Evolutionary conservation across 2,888 invertebrate genomes (phyloP).

Genomic region (Drosophila melanosoma): DNA sequence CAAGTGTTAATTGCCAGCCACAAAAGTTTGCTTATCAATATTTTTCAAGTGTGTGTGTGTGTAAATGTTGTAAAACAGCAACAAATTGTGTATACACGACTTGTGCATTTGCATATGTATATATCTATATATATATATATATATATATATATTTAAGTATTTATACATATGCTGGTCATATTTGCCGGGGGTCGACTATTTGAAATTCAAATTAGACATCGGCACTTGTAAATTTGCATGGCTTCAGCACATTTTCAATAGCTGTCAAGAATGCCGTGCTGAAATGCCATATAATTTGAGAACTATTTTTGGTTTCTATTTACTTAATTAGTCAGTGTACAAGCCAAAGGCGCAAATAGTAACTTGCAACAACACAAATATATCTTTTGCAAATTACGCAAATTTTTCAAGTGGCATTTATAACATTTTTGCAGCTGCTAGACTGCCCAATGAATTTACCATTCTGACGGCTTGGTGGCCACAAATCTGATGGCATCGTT

Average conservation of each 20-base stretch:
- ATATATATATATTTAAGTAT: background rate
- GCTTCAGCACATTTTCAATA: constrained; percentile 57
- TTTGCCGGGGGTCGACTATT: constrained; percentile 57
- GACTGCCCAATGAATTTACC: constrained; percentile 64
- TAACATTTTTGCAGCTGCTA: constrained; percentile 50
- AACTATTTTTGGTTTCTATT: constrained; percentile 44
- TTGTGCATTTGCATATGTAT: constrained; percentile 14
- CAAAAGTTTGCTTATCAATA: constrained; percentile 73
- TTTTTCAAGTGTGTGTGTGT: constrained; percentile 16
- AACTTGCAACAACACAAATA: constrained; percentile 1
- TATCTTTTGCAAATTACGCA: constrained; percentile 48
- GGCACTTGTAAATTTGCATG: constrained; percentile 77
- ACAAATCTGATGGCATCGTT: constrained; percentile 57
- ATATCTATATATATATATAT: background rate
- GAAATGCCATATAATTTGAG: constrained; percentile 51
- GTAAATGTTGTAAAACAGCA: constrained; percentile 41
- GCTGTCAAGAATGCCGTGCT: constrained; percentile 61
- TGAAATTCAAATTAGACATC: constrained; percentile 81
- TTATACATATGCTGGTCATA: constrained; percentile 6
- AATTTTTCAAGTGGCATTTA: constrained; percentile 48
- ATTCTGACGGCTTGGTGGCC: constrained; percentile 47
- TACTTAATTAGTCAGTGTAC: constrained; percentile 66
- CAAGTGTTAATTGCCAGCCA: constrained; percentile 69
- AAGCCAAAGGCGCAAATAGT: constrained; percentile 14
- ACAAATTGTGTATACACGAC: constrained; percentile 16